Base-by-base conservation (phyloP, 2,113 vertebrate species). In the Cacatua alba region DNA sequence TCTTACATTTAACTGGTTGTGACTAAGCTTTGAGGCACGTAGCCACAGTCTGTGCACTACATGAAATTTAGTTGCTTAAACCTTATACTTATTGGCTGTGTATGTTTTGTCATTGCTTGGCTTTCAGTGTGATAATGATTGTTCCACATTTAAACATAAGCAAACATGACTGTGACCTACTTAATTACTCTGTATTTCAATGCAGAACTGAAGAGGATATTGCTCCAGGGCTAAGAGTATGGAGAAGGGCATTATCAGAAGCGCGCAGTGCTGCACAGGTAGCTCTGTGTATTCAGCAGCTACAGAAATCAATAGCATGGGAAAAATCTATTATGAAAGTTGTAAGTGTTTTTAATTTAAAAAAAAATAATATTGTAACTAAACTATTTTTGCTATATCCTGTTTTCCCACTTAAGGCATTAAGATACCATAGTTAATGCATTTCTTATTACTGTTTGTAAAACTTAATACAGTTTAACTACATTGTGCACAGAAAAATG, bases 261-360 rank as follows among this genome's bases (percentile, higher is more conserved):
- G 99, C 99, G 5, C 98, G 99, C 75, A 99, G 99, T 94, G 99
- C 99, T 65, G 99, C 99, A 65, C 99, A 99, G 98, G 97, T 99
- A 97, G 99, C 99, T 95, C 99, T 99, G 98, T 99, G 99, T 94
- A 98, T 99, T 97, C 99, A 99, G 98, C 99, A 99, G 89, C 98
- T 99, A 95, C 99, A 99, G 98, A 99, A 99, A 98, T 99, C 99
- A 83, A 99, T 99, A 96, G 99, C 99, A 82, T 99, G 99, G 99
- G 99, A 99, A 98, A 99, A 99, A 97, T 99, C 99, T 90, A 99
- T 99, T 98, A 99, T 99, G 99, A 99, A 99, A 99, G 99, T 99
- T 98, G 99, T 99, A 97, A 98, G 99, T 98, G 96, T 62, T 95
- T 90, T 96, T 79, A 89, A 15, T 96, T 59, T 6, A 28, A 39